Evolutionary conservation across 2,888 invertebrate genomes (phyloP).

Genomic region (Campaea margaritaria): DNA sequence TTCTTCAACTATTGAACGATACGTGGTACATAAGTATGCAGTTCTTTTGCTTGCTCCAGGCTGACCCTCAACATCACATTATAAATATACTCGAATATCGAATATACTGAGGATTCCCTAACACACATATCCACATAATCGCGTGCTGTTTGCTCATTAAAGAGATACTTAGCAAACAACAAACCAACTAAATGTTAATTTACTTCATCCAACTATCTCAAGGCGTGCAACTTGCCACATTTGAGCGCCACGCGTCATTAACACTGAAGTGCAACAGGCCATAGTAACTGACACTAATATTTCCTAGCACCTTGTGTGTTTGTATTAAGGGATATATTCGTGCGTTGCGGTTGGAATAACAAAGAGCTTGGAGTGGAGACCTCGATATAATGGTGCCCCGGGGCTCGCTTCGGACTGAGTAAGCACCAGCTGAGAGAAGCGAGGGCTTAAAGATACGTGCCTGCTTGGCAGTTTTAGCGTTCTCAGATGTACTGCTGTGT

Average conservation of each 20-base stretch:
- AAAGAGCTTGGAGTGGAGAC: slow-evolving; percentile 27
- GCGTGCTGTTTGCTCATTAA: slow-evolving; percentile 2
- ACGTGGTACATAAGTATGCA: too few species aligned
- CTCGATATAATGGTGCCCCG: slow-evolving; percentile 36
- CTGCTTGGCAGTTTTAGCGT: slow-evolving; percentile 24
- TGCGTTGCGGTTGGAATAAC: slow-evolving; percentile 25
- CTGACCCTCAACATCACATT: too few species aligned
- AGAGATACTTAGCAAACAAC: slow-evolving; percentile 17
- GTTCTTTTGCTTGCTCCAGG: too few species aligned
- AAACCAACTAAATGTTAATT: slow-evolving; percentile 24
- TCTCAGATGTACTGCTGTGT: slow-evolving; percentile 17
- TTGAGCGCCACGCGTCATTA: slow-evolving; percentile 41
- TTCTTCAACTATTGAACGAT: too few species aligned
- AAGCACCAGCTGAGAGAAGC: slow-evolving; percentile 32
- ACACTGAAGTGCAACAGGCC: slow-evolving; percentile 43
- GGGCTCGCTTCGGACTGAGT: slow-evolving; percentile 34
- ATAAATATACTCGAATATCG: too few species aligned
- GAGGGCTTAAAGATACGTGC: slow-evolving; percentile 35
- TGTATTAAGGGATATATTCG: slow-evolving; percentile 28
- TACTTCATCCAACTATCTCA: slow-evolving; percentile 25
- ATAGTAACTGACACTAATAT: slow-evolving; percentile 41
- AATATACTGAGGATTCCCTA: too few species aligned
- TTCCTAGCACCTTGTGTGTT: slow-evolving; percentile 28
- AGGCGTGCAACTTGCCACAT: slow-evolving; percentile 33
- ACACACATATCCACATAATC: too few species aligned